Conservation (phyloP, 2,888 invertebrate genomes). For the Chloromyia formosa region DNA sequence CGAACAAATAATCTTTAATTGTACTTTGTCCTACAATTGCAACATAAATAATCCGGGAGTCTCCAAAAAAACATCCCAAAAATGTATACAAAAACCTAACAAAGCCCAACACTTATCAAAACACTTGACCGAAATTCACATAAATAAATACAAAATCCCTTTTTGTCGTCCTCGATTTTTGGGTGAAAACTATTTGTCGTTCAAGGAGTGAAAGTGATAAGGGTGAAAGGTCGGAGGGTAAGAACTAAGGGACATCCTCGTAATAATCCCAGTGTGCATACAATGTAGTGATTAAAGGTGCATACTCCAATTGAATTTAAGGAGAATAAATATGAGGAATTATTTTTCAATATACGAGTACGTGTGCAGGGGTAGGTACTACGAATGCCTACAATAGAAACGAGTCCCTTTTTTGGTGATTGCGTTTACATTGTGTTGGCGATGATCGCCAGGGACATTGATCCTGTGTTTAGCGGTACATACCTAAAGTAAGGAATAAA, state of each 20-base stretch:
- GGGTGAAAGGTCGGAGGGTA: conserved; percentile 32
- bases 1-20: not conserved
- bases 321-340: not conserved
- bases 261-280: not conserved
- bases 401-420: not conserved
- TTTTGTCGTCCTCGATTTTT: too few relatives aligned
- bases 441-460: too few relatives aligned
- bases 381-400: not conserved
- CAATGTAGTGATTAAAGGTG: not conserved
- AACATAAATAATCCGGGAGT: conserved; percentile 25
- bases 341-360: not conserved
- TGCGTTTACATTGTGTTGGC: not conserved
- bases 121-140: conserved; percentile 31
- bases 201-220: conserved; percentile 22
- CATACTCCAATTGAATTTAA: not conserved
- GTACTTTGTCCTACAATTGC: not conserved
- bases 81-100: not conserved
- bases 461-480: too few relatives aligned
- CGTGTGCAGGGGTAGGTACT: too few relatives aligned
- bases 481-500: too few relatives aligned
- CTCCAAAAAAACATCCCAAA: conserved; percentile 33
- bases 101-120: not conserved
- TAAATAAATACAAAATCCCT: conserved; percentile 34
- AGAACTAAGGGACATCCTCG: not conserved
- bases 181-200: not conserved